These are phyloP conservation scores for Diplodus sargus DNA, from an alignment of 2,797 vertebrate species.

Conservation along the genomic window DNA sequence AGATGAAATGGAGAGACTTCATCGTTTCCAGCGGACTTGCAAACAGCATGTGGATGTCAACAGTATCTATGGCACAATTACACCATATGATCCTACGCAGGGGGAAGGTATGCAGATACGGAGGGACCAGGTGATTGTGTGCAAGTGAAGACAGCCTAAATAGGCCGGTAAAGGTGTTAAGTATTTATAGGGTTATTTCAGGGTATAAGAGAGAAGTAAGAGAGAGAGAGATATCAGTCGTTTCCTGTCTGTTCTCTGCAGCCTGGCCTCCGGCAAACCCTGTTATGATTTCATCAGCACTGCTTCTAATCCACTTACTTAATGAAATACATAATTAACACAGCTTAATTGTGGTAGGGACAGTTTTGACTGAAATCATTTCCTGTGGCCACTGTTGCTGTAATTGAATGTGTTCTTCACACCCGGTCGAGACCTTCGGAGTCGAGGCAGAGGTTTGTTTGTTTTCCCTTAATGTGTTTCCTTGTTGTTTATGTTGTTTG, in stretches of 20 bases:
- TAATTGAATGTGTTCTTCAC: constrained; percentile 97
- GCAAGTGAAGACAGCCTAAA: constrained; percentile 69
- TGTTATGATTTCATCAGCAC: constrained; percentile 93
- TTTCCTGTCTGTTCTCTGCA: constrained; percentile 78
- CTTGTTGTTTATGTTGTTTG: constrained; percentile 18
- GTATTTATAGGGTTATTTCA: constrained; percentile 82
- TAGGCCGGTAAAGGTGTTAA: constrained; percentile 70
- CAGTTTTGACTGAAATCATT: constrained; percentile 99
- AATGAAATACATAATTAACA: constrained; percentile 99
- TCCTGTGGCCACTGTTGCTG: constrained; percentile 95
- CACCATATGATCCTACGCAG: constrained; percentile 66
- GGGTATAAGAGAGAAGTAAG: constrained; percentile 66
- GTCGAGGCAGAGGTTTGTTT: constrained; percentile 82
- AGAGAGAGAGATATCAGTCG: constrained; percentile 73
- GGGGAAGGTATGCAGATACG: constrained; percentile 68
- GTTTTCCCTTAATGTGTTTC: constrained; percentile 53
- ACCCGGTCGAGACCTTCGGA: constrained; percentile 90
- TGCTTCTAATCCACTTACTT: constrained; percentile 98
- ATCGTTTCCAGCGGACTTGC: constrained; percentile 68
- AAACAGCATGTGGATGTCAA: constrained; percentile 76
- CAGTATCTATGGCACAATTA: constrained; percentile 80
- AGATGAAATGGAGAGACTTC: constrained; percentile 73
- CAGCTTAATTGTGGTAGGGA: constrained; percentile 97
- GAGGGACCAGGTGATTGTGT: constrained; percentile 57
- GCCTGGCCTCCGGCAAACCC: constrained; percentile 90